These are phyloP conservation scores for Ectemnius continuus DNA, from an alignment of 2,888 invertebrate species.

Conservation along the genomic window DNA sequence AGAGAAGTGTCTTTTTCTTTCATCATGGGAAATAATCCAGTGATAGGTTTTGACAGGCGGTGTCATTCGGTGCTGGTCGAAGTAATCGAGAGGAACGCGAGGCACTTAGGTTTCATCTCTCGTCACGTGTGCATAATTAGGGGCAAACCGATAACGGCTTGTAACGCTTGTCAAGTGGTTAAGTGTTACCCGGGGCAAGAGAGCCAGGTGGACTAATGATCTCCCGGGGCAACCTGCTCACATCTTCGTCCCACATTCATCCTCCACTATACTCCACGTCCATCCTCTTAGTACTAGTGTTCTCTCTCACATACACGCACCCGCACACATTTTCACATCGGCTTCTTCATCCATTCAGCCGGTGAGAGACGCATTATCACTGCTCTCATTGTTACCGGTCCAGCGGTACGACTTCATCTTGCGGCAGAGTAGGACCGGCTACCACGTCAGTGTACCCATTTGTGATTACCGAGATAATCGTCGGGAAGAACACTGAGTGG, in stretches of 20 bases:
- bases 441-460: slow-evolving; percentile 47
- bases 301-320: slow-evolving; percentile 9
- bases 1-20: too few relatives aligned
- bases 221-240: slow-evolving; percentile 62
- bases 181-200: slow-evolving; percentile 61
- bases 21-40: too few relatives aligned
- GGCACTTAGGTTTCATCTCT: slow-evolving; percentile 27
- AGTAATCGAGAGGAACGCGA: slow-evolving; percentile 3
- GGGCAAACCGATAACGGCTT: slow-evolving; percentile 65
- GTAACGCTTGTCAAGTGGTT: slow-evolving; percentile 64
- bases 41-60: neutral
- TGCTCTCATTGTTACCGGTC: slow-evolving; percentile 66
- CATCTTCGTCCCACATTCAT: slow-evolving; percentile 45
- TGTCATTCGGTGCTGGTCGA: neutral
- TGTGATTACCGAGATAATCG: slow-evolving; percentile 56
- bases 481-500: slow-evolving; percentile 37
- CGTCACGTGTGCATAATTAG: slow-evolving; percentile 64
- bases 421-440: slow-evolving; percentile 35
- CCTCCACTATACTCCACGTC: slow-evolving; percentile 18
- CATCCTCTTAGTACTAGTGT: neutral
- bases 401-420: slow-evolving; percentile 59
- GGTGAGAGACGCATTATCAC: slow-evolving; percentile 64
- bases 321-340: slow-evolving; percentile 27
- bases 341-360: slow-evolving; percentile 59
- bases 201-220: slow-evolving; percentile 70